Conservation (phyloP, 2,113 vertebrate genomes). For the Cranoglanis bouderius region DNA sequence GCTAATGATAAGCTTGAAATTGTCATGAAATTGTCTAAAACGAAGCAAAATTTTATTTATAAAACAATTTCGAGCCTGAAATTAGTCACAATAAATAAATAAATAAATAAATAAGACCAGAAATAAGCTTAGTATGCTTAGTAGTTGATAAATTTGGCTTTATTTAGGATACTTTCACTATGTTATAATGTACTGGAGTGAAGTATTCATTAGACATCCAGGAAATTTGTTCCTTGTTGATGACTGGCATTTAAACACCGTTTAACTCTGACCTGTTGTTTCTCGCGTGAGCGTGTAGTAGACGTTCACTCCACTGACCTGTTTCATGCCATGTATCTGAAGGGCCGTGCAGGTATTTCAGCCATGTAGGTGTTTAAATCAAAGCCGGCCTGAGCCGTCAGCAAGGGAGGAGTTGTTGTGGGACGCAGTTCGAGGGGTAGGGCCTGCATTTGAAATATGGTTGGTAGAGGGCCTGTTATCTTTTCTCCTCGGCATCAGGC, state of each 20-base stretch:
- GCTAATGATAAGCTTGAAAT: neutral
- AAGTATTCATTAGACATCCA: neutral
- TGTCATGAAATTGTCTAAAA: neutral
- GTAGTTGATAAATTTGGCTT: neutral
- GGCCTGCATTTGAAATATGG: slow-evolving; percentile 66
- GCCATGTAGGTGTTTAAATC: slow-evolving; percentile 71
- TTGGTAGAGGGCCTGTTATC: slow-evolving; percentile 70
- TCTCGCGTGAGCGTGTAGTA: slow-evolving; percentile 57
- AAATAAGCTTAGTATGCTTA: neutral
- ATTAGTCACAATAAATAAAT: neutral
- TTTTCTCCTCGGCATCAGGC: slow-evolving; percentile 70
- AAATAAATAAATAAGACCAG: neutral
- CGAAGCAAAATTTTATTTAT: neutral
- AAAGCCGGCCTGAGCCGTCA: slow-evolving; percentile 60
- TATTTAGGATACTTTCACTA: neutral
- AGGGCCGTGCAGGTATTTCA: slow-evolving; percentile 63
- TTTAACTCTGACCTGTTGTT: slow-evolving; percentile 50
- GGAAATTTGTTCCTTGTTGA: neutral
- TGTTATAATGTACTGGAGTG: neutral
- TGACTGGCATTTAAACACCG: slow-evolving; percentile 21
- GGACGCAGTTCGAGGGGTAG: slow-evolving; percentile 62
- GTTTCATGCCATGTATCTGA: slow-evolving; percentile 64
- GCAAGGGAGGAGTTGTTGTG: slow-evolving; percentile 59
- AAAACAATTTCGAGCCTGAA: neutral
- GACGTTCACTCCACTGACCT: slow-evolving; percentile 67